These are phyloP conservation scores for Circaetus gallicus DNA, from an alignment of 2,113 vertebrate genomes.

Conservation along the genomic window DNA sequence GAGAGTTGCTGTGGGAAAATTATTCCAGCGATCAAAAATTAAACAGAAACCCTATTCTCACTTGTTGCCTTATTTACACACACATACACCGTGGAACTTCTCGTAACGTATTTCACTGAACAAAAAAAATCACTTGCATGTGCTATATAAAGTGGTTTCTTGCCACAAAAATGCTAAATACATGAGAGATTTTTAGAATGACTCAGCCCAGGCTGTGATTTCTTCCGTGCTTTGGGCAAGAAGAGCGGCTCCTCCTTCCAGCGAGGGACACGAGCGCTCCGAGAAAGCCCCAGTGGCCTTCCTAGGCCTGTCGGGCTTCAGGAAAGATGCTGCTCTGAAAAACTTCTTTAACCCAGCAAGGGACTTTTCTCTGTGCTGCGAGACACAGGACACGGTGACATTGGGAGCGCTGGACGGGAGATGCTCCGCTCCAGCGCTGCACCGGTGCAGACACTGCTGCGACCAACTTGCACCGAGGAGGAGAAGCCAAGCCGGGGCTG, in stretches of 20 bases:
- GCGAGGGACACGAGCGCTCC: rapidly evolving
- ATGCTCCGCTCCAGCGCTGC: neutral
- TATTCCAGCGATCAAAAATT: neutral
- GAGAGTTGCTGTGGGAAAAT: neutral
- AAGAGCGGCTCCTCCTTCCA: neutral
- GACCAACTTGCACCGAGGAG: neutral
- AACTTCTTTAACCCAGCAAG: neutral
- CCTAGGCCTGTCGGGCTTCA: neutral
- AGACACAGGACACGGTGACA: rapidly evolving
- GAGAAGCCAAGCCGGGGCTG: neutral
- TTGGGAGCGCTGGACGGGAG: rapidly evolving
- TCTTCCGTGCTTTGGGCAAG: neutral
- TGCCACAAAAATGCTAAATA: neutral
- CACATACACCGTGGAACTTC: neutral
- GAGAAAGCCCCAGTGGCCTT: neutral
- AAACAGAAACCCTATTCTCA: neutral
- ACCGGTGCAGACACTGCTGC: rapidly evolving
- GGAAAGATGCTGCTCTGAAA: neutral
- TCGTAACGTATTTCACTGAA: neutral
- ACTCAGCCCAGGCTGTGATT: neutral
- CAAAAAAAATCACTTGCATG: neutral
- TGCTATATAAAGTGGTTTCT: neutral
- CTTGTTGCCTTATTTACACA: neutral
- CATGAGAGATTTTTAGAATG: neutral
- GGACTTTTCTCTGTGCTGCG: neutral